A percentile compares a stretch with the other conserved stretches of the same genome.
These are phyloP conservation scores for Steatornis caripensis DNA, from an alignment of 2,113 vertebrate species.

Conservation along the genomic window DNA sequence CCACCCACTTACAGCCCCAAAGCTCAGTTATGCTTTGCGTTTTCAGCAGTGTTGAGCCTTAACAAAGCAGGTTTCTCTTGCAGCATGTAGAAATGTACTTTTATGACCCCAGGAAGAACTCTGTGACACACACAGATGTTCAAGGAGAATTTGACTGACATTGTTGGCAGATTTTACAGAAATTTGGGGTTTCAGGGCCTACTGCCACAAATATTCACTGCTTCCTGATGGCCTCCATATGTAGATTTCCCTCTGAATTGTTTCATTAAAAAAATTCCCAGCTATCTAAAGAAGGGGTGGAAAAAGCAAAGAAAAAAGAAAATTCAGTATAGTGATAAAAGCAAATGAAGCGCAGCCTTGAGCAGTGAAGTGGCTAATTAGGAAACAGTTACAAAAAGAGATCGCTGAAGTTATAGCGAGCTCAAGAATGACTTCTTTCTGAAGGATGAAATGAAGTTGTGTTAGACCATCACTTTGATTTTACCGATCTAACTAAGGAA, in stretches of 20 bases:
- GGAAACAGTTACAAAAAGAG: background rate
- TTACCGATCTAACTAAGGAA: constrained; percentile 61
- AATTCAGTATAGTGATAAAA: background rate
- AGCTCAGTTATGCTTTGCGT: background rate
- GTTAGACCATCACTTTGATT: constrained; percentile 73
- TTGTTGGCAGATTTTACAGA: background rate
- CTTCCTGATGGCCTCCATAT: background rate
- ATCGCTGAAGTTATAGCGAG: constrained; percentile 41
- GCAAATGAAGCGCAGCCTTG: background rate
- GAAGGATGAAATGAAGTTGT: constrained; percentile 71
- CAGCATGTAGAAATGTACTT: background rate
- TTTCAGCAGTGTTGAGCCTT: background rate
- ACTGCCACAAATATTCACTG: background rate
- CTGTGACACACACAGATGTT: background rate
- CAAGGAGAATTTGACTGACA: background rate
- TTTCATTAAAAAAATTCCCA: background rate
- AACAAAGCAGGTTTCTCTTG: background rate
- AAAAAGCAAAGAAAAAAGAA: background rate
- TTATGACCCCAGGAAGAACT: background rate
- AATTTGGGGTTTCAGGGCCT: background rate
- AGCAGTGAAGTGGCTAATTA: constrained; percentile 54
- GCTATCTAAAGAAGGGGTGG: background rate
- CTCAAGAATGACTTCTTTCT: constrained; percentile 56
- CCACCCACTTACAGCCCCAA: background rate
- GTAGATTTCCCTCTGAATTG: background rate